These are phyloP conservation scores for Trypoxylon attenuatum DNA, from an alignment of 2,888 invertebrate species.

Conservation along the genomic window DNA sequence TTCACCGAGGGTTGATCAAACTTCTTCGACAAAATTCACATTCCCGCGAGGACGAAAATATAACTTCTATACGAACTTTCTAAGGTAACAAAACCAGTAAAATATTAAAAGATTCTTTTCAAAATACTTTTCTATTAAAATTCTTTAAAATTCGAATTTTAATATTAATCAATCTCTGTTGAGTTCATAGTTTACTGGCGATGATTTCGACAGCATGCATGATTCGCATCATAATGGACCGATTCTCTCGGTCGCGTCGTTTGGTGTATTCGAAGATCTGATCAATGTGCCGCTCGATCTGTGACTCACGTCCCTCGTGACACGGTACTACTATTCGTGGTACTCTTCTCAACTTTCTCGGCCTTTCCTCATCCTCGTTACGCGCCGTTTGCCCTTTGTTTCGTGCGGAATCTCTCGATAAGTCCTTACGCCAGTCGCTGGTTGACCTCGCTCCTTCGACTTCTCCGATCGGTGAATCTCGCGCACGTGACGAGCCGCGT, in stretches of 20 bases:
- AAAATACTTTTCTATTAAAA: too few species aligned
- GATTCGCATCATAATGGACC: constrained; percentile 59
- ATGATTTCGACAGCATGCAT: constrained; percentile 63
- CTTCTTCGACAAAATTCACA: too few species aligned
- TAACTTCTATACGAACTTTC: too few species aligned
- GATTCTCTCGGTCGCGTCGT: constrained; percentile 63
- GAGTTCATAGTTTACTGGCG: constrained; percentile 50
- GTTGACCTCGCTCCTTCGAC: constrained; percentile 40
- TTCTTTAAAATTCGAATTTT: too few species aligned
- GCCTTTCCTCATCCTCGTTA: constrained; percentile 26
- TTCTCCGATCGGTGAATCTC: constrained; percentile 53
- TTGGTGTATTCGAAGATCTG: constrained; percentile 65
- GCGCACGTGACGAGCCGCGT: constrained; percentile 50
- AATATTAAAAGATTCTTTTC: too few species aligned
- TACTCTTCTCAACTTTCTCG: constrained; percentile 34
- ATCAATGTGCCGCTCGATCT: constrained; percentile 57
- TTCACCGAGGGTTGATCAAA: too few species aligned
- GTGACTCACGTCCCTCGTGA: constrained; percentile 26
- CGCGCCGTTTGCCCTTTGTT: constrained; percentile 16
- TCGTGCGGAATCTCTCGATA: constrained; percentile 8
- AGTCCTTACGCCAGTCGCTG: constrained; percentile 18
- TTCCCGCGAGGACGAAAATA: background rate
- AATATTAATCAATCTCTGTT: background rate
- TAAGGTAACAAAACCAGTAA: too few species aligned
- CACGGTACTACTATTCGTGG: constrained; percentile 18